Percentiles rank a stretch among this genome's conserved stretches.
Conservation (phyloP, 2,888 invertebrate species). For the Xanthorhoe designata region DNA sequence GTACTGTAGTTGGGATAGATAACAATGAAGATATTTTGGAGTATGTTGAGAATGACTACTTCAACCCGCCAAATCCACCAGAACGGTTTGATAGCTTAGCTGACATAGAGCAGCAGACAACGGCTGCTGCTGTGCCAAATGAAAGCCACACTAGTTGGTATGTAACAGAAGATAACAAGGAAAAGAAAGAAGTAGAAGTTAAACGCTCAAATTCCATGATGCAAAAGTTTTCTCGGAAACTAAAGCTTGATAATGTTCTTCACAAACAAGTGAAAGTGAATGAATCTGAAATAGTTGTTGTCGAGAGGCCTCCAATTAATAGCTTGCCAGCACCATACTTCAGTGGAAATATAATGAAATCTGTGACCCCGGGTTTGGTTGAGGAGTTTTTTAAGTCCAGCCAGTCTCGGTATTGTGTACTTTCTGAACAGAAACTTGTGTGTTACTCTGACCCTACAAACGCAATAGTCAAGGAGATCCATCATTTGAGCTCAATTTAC, state of each 20-base stretch:
- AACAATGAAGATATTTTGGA: slow-evolving; percentile 67
- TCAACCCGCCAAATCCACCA: slow-evolving; percentile 87
- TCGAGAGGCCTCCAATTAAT: slow-evolving; percentile 84
- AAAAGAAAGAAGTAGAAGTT: slow-evolving; percentile 52
- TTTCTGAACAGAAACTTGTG: slow-evolving; percentile 89
- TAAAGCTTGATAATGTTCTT: slow-evolving; percentile 82
- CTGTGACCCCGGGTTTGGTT: slow-evolving; percentile 85
- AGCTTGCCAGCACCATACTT: slow-evolving; percentile 80
- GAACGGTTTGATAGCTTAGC: slow-evolving; percentile 87
- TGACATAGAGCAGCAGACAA: slow-evolving; percentile 26
- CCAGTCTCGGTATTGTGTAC: slow-evolving; percentile 89
- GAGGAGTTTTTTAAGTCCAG: slow-evolving; percentile 91
- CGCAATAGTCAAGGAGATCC: slow-evolving; percentile 88
- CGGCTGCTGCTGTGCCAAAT: slow-evolving; percentile 49
- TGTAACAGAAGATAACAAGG: slow-evolving; percentile 52
- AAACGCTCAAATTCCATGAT: slow-evolving; percentile 67
- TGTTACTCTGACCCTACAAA: slow-evolving; percentile 91
- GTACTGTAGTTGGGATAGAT: slow-evolving; percentile 83
- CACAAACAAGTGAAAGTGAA: slow-evolving; percentile 60
- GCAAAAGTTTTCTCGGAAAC: slow-evolving; percentile 71
- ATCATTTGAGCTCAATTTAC: slow-evolving; percentile 87
- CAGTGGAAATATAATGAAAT: slow-evolving; percentile 86
- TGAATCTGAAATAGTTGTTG: slow-evolving; percentile 57
- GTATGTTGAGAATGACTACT: slow-evolving; percentile 73
- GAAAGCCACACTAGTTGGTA: slow-evolving; percentile 79